These are phyloP conservation scores for Portevinia maculata DNA, from an alignment of 2,888 invertebrate species.

Conservation along the genomic window DNA sequence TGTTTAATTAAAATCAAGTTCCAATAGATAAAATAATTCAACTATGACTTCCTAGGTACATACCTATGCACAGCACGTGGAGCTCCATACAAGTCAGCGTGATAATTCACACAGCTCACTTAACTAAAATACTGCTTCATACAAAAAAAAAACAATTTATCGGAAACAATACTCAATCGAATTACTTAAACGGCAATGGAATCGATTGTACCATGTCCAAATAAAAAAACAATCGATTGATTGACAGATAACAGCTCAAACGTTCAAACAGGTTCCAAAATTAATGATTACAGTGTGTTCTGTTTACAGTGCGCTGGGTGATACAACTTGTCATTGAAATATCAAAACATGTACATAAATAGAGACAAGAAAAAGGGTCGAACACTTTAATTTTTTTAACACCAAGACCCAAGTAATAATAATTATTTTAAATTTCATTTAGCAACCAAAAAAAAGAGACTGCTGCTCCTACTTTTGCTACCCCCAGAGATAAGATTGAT, in stretches of 20 bases:
- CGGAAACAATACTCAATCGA: conserved; percentile 9
- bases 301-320: neutral
- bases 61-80: neutral
- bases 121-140: neutral
- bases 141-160: neutral
- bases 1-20: too few species aligned
- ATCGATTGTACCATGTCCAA: conserved; percentile 24
- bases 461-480: conserved; percentile 51
- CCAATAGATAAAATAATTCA: too few species aligned
- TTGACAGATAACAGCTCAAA: conserved; percentile 44
- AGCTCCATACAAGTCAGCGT: neutral
- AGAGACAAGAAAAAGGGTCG: conserved; percentile 5
- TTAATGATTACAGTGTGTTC: conserved; percentile 42
- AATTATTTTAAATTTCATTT: conserved; percentile 46
- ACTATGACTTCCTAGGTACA: too few species aligned
- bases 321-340: conserved; percentile 28
- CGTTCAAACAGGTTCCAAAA: conserved; percentile 36
- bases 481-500: conserved; percentile 47
- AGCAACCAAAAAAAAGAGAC: neutral
- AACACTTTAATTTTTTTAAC: neutral
- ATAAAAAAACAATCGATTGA: conserved; percentile 25
- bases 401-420: conserved; percentile 12
- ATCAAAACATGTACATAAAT: conserved; percentile 18
- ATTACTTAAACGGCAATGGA: conserved; percentile 16
- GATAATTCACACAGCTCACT: conserved; percentile 19